Evolutionary conservation across 1,140 invertebrate species (phyloP), one percentile per base, ranked within the genome.

Genomic region (Alviniconcha marisindica): DNA sequence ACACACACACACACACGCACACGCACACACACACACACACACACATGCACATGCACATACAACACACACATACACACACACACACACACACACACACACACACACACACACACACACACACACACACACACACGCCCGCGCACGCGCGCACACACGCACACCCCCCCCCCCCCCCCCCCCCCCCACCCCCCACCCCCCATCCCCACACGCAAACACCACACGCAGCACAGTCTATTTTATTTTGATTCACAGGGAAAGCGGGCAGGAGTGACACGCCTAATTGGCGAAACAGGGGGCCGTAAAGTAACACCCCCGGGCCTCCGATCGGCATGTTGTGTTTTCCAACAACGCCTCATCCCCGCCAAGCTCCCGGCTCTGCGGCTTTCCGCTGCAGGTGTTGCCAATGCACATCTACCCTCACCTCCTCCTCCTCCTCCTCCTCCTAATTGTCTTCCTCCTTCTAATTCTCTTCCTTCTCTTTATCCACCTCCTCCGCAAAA

Each of bases 291-390:
- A 77, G 40, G 24, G n/a, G n/a, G 38, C 42, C 38, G 44, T 12
- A 51, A 33, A 24, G 7, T 15, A 77, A 36, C 74, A n/a, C 42
- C 24, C 38, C 21, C 21, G 21, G 40, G n/a, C 18, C 28, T 51
- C 21, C 21, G 42, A 54, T 28, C 74, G 31, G 42, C 44, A 36
- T 77, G 74, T 77, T 77, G 44, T 48, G 74, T 77, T 77, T 77
- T 48, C 42, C 44, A 51, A 48, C 74, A 28, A 4, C n/a, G 0
- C 42, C 51, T 54, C 42, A 51, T 31, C 44, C 40, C 7, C 69
- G 28, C 1, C 0, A 71, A 36, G 38, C 69, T 7, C 63, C 33
- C n/a, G 31, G 0, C 28, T 71, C n/a, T 36, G 31, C 33, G 60
- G 24, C 7, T 33, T 66, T n/a, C 24, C 60, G n/a, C n/a, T n/a